These are phyloP conservation scores for Alentia gelatinosa DNA, from an alignment of 2,888 invertebrate genomes.

Conservation along the genomic window DNA sequence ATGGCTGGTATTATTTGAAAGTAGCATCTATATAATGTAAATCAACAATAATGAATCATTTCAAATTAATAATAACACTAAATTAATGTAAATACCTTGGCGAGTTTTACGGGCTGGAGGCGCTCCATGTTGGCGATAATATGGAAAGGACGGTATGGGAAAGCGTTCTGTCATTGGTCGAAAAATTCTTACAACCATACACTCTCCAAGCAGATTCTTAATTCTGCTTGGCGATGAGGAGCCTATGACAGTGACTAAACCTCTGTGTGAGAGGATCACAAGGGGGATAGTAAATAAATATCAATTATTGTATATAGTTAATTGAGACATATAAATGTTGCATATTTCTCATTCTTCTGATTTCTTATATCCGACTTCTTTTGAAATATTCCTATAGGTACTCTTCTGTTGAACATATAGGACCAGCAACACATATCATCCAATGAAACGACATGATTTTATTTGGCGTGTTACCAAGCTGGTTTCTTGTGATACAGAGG, in stretches of 20 bases:
- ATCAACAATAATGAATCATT: too few species aligned
- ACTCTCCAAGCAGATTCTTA: background rate
- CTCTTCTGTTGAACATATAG: background rate
- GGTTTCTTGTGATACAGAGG: background rate
- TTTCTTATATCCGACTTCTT: background rate
- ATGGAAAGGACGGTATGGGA: conserved; percentile 59
- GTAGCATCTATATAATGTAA: too few species aligned
- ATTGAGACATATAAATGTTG: background rate
- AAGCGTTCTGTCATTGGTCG: background rate
- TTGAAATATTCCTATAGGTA: background rate
- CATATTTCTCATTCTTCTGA: background rate
- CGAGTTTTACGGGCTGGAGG: conserved; percentile 71
- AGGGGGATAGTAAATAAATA: background rate
- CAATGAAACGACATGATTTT: background rate
- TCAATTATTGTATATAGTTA: background rate
- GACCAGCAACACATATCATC: background rate
- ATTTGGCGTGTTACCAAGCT: background rate
- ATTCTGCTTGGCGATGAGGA: background rate
- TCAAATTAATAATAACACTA: background rate
- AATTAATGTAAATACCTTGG: conserved; percentile 65
- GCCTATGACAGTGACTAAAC: background rate
- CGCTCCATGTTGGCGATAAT: conserved; percentile 66
- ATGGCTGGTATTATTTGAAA: background rate
- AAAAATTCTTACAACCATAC: background rate
- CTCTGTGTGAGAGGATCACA: background rate